Percentiles rank a stretch among this genome's conserved stretches.
phyloP scores from a whole-genome alignment of 1,140 invertebrate genomes.

The Palaemon carinicauda region DNA sequence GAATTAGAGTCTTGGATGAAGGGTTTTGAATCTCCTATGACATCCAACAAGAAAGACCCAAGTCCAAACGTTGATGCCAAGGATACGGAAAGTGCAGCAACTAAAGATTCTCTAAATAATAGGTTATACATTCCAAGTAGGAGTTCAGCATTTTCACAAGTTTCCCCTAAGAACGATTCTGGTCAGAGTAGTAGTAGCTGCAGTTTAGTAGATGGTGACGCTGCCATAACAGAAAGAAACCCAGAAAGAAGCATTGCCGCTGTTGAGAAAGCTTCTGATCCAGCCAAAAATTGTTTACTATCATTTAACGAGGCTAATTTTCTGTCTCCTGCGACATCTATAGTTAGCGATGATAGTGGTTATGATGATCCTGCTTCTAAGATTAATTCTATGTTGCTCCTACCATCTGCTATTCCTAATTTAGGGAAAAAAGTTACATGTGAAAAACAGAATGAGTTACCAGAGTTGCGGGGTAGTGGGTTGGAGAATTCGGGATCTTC shows the following conservation, averaged over 20 bases:
- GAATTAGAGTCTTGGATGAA: constrained; percentile 40
- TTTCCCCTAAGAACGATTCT: neutral
- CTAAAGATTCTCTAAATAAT: neutral
- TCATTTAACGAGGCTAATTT: neutral
- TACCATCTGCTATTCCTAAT: neutral
- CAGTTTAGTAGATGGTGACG: too few relatives aligned
- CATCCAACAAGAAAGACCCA: neutral
- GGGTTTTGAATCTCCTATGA: constrained; percentile 21
- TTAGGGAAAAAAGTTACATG: too few relatives aligned
- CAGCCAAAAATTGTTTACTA: too few relatives aligned
- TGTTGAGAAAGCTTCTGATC: too few relatives aligned
- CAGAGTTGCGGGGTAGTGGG: too few relatives aligned
- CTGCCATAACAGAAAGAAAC: neutral
- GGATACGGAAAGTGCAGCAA: neutral
- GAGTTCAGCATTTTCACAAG: constrained; percentile 11
- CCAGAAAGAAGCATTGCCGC: neutral
- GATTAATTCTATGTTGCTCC: neutral
- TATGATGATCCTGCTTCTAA: constrained; percentile 18
- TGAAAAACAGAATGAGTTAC: too few relatives aligned
- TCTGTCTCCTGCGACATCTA: constrained; percentile 13
- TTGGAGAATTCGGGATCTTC: too few relatives aligned
- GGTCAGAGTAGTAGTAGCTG: too few relatives aligned
- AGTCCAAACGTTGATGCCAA: neutral
- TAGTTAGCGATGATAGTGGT: constrained; percentile 24
- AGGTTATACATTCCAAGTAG: constrained; percentile 8